phyloP scores from a whole-genome alignment of 2,113 vertebrate species.

The Cavia aperea region DNA sequence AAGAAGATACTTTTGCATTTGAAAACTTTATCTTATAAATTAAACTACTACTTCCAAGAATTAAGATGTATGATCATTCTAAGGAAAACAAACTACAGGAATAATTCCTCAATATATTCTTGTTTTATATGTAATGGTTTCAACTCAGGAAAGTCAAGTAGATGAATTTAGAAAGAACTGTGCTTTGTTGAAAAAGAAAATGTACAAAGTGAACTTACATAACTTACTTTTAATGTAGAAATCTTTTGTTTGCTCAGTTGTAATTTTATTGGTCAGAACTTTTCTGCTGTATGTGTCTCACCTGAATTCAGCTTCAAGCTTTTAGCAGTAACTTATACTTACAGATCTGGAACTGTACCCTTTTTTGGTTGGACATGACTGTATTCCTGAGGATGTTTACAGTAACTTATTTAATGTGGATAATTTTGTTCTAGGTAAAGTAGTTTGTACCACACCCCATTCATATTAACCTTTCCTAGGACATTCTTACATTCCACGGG shows the following conservation, averaged over 20 bases:
- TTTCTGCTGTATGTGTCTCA: neutral
- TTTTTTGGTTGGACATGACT: constrained; percentile 7
- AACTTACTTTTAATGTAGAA: constrained; percentile 22
- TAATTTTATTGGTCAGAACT: constrained; percentile 31
- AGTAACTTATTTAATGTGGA: constrained; percentile 23
- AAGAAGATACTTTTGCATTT: constrained; percentile 18
- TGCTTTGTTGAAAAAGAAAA: neutral
- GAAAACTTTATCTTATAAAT: constrained; percentile 44
- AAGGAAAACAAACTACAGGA: constrained; percentile 11
- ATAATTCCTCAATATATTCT: neutral
- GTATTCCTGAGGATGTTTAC: constrained; percentile 21
- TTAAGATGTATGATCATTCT: constrained; percentile 37
- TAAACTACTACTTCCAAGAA: constrained; percentile 11
- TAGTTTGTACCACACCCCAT: constrained; percentile 10
- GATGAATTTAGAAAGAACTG: constrained; percentile 25
- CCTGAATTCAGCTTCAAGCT: neutral
- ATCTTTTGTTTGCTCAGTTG: neutral
- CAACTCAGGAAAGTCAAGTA: neutral
- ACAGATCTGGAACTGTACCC: neutral
- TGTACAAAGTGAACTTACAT: neutral
- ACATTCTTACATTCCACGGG: constrained; percentile 29
- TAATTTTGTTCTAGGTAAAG: constrained; percentile 1
- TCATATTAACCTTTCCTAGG: constrained; percentile 48
- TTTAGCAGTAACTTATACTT: constrained; percentile 15
- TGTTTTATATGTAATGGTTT: constrained; percentile 36